These are phyloP conservation scores for Prunella strophiata DNA, from an alignment of 2,797 vertebrate species.

Conservation along the genomic window DNA sequence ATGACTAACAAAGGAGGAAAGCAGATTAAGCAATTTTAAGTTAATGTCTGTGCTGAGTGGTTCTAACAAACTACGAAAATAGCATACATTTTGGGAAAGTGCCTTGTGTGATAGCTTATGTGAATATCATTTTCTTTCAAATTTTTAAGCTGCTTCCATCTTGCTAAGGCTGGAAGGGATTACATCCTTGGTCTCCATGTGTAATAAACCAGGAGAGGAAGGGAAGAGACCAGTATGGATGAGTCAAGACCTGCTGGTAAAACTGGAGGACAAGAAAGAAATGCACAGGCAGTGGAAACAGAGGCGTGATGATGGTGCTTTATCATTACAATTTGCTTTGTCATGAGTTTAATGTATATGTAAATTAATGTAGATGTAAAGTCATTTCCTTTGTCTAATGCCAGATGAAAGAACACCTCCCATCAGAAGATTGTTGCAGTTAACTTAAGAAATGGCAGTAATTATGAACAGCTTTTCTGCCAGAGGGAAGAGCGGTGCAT, in stretches of 20 bases:
- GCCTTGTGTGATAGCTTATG: not conserved
- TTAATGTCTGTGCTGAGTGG: not conserved
- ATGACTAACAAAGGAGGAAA: not conserved
- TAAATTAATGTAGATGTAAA: not conserved
- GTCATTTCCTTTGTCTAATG: not conserved
- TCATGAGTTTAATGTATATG: not conserved
- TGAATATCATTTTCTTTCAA: not conserved
- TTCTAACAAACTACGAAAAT: not conserved
- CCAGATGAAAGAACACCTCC: not conserved
- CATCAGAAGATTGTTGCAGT: not conserved
- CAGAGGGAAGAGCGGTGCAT: rapidly evolving
- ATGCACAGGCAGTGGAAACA: not conserved
- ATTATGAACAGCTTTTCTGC: not conserved
- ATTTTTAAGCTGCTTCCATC: not conserved
- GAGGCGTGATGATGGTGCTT: not conserved
- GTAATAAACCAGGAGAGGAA: not conserved
- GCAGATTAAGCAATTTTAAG: not conserved
- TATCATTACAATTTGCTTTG: not conserved
- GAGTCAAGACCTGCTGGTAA: rapidly evolving
- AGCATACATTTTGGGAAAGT: not conserved
- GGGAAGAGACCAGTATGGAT: not conserved
- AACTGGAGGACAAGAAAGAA: not conserved
- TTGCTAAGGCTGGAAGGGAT: not conserved
- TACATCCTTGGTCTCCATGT: not conserved
- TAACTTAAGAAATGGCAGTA: not conserved